phyloP scores from a whole-genome alignment of 2,113 vertebrate genomes.

The Diphyllodes magnificus region DNA sequence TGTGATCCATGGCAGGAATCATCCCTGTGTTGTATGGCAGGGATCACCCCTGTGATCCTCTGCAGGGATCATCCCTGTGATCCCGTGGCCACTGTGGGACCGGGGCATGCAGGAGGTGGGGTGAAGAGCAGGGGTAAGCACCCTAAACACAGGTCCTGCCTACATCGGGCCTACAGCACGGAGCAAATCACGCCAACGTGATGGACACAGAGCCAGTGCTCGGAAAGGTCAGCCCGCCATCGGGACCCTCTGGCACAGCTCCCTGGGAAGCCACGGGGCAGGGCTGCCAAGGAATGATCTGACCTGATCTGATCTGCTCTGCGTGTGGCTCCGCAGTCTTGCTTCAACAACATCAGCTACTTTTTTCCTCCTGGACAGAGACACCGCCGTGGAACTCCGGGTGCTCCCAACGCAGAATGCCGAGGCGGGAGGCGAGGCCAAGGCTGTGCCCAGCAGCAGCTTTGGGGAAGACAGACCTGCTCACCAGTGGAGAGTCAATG shows the following conservation, averaged over 20 bases:
- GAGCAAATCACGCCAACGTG: accelerated
- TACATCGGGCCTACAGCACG: accelerated
- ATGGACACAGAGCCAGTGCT: accelerated
- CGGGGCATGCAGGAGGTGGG: accelerated
- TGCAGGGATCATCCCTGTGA: background rate
- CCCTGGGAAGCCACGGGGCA: accelerated
- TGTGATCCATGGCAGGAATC: background rate
- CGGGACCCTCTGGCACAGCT: background rate
- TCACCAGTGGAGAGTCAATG: background rate
- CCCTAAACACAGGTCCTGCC: background rate
- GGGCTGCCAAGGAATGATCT: background rate
- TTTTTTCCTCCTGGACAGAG: background rate
- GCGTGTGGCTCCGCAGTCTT: accelerated
- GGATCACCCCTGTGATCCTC: background rate
- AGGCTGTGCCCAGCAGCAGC: background rate
- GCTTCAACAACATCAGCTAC: background rate
- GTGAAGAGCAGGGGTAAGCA: background rate
- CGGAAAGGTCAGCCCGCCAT: background rate
- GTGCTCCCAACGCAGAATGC: background rate
- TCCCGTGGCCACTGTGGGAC: accelerated
- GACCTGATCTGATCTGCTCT: background rate
- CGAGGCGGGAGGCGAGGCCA: background rate
- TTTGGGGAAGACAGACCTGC: background rate
- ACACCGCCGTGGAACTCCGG: accelerated
- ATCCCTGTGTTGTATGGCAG: no score